These are phyloP conservation scores for Dilophus febrilis DNA, from an alignment of 2,888 invertebrate genomes.

Conservation along the genomic window DNA sequence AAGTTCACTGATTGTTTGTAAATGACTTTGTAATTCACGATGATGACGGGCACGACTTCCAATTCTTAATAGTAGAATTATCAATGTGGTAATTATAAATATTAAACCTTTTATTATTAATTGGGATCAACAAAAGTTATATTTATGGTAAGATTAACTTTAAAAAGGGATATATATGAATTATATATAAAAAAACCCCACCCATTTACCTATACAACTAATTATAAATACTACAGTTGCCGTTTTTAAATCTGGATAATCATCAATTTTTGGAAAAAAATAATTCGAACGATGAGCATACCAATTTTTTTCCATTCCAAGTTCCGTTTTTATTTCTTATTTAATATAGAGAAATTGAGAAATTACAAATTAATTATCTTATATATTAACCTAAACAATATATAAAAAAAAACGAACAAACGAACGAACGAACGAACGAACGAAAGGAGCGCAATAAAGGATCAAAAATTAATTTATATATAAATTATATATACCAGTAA, in stretches of 20 bases:
- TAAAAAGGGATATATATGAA: neutral
- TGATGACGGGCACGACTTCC: slow-evolving; percentile 42
- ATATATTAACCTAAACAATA: too few relatives aligned
- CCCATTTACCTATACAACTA: slow-evolving; percentile 36
- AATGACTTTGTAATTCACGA: slow-evolving; percentile 43
- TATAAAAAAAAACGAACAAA: too few relatives aligned
- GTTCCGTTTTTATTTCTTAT: too few relatives aligned
- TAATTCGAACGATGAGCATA: slow-evolving; percentile 52
- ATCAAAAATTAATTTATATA: too few relatives aligned
- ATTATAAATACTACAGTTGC: slow-evolving; percentile 46
- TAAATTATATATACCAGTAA: slow-evolving; percentile 26
- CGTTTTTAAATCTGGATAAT: slow-evolving; percentile 45
- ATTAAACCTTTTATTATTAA: slow-evolving; percentile 33
- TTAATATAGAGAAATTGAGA: too few relatives aligned
- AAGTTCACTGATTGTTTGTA: slow-evolving; percentile 50
- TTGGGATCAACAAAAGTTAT: neutral
- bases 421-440: too few relatives aligned
- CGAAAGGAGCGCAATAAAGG: too few relatives aligned
- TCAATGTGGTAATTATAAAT: slow-evolving; percentile 41
- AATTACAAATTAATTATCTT: too few relatives aligned
- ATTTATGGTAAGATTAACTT: neutral
- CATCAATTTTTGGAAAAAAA: slow-evolving; percentile 50
- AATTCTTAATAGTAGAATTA: slow-evolving; percentile 43
- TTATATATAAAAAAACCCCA: neutral
- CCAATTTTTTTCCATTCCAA: slow-evolving; percentile 40